phyloP scores from a whole-genome alignment of 1,140 invertebrate species.

The Neodiprion virginianus region DNA sequence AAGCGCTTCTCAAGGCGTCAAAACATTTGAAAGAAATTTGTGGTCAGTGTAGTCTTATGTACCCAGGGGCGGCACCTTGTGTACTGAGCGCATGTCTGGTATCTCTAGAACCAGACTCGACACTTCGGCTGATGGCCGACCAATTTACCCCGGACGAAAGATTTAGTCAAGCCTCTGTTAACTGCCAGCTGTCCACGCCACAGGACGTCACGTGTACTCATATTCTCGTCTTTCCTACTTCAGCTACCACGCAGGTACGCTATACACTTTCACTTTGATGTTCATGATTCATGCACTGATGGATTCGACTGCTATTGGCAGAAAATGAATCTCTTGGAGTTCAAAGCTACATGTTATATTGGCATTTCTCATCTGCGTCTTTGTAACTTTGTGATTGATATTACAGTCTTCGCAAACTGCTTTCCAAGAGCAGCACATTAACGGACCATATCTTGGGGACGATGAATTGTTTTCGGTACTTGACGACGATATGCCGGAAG shows the following conservation, averaged over 20 bases:
- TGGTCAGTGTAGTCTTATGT: constrained; percentile 83
- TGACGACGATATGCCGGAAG: constrained; percentile 77
- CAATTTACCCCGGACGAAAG: constrained; percentile 92
- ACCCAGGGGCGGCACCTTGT: constrained; percentile 81
- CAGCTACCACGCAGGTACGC: constrained; percentile 90
- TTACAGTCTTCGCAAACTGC: constrained; percentile 84
- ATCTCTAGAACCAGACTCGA: constrained; percentile 94
- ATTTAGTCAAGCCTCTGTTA: constrained; percentile 84
- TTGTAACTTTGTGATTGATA: constrained; percentile 17
- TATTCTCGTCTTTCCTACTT: constrained; percentile 98
- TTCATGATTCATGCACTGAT: constrained; percentile 6
- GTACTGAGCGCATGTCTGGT: constrained; percentile 97
- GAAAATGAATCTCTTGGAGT: background rate
- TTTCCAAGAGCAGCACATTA: constrained; percentile 82
- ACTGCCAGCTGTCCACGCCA: constrained; percentile 86
- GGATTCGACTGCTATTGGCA: background rate
- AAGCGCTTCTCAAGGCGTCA: constrained; percentile 87
- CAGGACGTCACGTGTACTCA: constrained; percentile 97
- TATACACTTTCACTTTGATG: constrained; percentile 16
- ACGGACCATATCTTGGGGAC: constrained; percentile 76
- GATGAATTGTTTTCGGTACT: constrained; percentile 76
- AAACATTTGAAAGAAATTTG: constrained; percentile 91
- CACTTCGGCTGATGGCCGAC: constrained; percentile 93
- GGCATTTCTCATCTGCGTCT: too few species aligned
- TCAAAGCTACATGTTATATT: background rate